These are phyloP conservation scores for Muricea muricata DNA, from an alignment of 92 coral and sea anemone species.

Conservation along the genomic window DNA sequence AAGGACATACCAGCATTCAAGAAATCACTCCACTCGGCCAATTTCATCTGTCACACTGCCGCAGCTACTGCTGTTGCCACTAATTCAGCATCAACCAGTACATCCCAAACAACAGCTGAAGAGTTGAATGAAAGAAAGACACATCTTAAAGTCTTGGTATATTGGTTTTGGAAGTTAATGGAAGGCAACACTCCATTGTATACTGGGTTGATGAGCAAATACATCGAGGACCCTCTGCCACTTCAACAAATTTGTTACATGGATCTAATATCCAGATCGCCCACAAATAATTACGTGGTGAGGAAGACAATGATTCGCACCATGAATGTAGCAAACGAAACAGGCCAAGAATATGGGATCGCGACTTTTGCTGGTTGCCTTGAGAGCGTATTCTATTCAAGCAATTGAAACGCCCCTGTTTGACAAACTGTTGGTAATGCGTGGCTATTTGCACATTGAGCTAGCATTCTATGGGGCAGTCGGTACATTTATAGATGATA, in stretches of 20 bases:
- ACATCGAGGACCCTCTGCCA: neutral
- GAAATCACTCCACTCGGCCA: neutral
- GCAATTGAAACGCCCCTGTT: neutral
- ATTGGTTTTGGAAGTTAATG: neutral
- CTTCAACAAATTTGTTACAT: neutral
- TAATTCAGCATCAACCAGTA: neutral
- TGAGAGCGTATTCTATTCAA: neutral
- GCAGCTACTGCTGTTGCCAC: neutral
- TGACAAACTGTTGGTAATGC: neutral
- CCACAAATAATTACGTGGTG: neutral
- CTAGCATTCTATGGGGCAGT: conserved; percentile 12
- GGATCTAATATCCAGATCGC: conserved; percentile 9
- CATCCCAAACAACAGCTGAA: neutral
- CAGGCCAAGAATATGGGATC: neutral
- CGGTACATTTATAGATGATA: conserved; percentile 19
- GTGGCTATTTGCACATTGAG: conserved; percentile 1
- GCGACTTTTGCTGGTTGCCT: neutral
- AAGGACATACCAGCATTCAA: conserved; percentile 1
- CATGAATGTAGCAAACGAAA: neutral
- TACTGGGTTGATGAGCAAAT: neutral
- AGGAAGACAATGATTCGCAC: conserved; percentile 1
- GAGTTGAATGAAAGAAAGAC: neutral
- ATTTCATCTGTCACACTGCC: neutral
- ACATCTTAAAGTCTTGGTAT: neutral
- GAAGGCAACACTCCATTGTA: conserved; percentile 2